Conservation (phyloP, 2,797 vertebrate genomes). For the Arnoldichthys spilopterus region DNA sequence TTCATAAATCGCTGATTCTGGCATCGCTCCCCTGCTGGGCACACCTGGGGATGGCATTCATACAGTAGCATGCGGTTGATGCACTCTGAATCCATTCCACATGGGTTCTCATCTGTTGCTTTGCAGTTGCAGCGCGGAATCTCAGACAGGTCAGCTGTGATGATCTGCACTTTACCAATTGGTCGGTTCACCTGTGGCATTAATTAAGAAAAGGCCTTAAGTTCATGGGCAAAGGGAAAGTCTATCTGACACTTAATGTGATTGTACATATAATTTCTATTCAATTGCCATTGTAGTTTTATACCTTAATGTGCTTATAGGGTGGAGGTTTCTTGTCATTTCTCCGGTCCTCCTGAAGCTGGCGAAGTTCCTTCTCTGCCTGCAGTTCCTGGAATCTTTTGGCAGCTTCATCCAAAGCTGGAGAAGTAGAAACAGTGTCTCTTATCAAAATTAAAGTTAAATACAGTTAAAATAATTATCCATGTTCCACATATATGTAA, state of each 20-base stretch:
- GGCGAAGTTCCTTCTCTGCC: slow-evolving; percentile 92
- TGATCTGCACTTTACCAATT: slow-evolving; percentile 95
- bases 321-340: slow-evolving; percentile 97
- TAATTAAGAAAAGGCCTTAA: background rate
- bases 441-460: background rate
- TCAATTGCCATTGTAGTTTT: background rate
- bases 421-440: slow-evolving; percentile 38
- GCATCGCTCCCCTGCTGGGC: slow-evolving; percentile 88
- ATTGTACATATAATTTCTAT: background rate
- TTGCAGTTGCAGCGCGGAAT: slow-evolving; percentile 97
- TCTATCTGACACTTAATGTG: background rate
- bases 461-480: background rate
- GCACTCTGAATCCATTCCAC: slow-evolving; percentile 94
- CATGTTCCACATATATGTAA: background rate
- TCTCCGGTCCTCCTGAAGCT: slow-evolving; percentile 94
- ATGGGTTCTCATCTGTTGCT: slow-evolving; percentile 90
- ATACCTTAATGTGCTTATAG: slow-evolving; percentile 97
- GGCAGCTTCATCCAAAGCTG: slow-evolving; percentile 94
- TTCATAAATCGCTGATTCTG: slow-evolving; percentile 96
- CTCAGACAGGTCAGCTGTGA: slow-evolving; percentile 93
- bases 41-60: slow-evolving; percentile 94
- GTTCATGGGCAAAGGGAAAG: background rate
- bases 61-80: slow-evolving; percentile 98
- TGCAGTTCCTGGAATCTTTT: slow-evolving; percentile 93
- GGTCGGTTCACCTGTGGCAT: slow-evolving; percentile 88